Evolutionary conservation across 2,797 vertebrate species (phyloP).

Genomic region (Hippopotamyrus pictus): DNA sequence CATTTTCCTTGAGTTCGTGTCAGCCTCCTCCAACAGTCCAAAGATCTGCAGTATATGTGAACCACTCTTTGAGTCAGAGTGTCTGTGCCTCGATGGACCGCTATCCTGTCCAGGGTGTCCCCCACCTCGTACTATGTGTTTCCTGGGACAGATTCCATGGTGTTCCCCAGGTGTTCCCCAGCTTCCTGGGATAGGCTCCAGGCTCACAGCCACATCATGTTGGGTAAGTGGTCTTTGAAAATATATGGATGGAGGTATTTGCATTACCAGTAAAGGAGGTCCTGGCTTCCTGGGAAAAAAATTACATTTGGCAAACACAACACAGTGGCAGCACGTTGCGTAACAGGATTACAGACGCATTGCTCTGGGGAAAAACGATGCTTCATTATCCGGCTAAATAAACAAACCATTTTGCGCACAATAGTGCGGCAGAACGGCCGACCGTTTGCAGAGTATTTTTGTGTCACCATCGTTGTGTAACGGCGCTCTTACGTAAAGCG

Average conservation of each 20-base stretch:
- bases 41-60: background rate
- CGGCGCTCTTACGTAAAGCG: background rate
- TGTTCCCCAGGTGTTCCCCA: background rate
- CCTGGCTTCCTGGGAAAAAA: background rate
- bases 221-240: background rate
- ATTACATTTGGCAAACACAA: background rate
- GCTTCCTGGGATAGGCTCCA: background rate
- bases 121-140: background rate
- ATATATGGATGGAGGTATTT: background rate
- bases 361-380: background rate
- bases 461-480: background rate
- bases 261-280: background rate
- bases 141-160: background rate
- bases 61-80: background rate
- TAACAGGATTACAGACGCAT: background rate
- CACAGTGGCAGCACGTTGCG: background rate
- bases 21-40: background rate
- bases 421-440: background rate
- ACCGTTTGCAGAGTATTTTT: background rate
- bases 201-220: background rate
- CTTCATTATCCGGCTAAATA: background rate
- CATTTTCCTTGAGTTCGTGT: background rate
- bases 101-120: background rate
- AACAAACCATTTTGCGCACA: background rate
- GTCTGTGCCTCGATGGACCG: background rate